Percentiles rank a stretch among this genome's conserved stretches.
These are phyloP conservation scores for Mormyrus iriodes DNA, from an alignment of 2,113 vertebrate genomes.

Conservation along the genomic window DNA sequence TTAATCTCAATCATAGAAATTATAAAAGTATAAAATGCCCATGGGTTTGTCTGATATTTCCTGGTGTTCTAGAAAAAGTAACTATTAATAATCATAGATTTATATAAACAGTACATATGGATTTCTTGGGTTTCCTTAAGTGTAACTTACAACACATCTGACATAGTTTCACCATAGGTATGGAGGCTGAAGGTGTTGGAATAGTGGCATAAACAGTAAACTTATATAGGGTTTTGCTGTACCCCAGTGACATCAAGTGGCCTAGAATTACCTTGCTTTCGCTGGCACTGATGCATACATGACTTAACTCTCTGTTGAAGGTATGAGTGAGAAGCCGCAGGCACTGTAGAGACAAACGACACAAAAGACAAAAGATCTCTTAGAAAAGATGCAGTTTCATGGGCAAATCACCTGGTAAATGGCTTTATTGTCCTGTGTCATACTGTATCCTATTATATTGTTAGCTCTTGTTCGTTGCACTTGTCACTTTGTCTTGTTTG, in stretches of 20 bases:
- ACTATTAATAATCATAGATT: background rate
- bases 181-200: too few relatives aligned
- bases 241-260: constrained; percentile 37
- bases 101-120: too few relatives aligned
- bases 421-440: too few relatives aligned
- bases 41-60: background rate
- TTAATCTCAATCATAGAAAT: background rate
- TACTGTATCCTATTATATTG: too few relatives aligned
- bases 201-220: background rate
- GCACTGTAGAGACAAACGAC: constrained; percentile 63
- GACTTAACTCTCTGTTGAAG: constrained; percentile 95
- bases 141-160: too few relatives aligned
- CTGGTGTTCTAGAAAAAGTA: background rate
- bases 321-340: constrained; percentile 94
- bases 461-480: too few relatives aligned
- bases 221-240: constrained; percentile 17
- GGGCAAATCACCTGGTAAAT: background rate
- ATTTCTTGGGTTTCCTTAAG: too few relatives aligned
- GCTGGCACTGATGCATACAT: constrained; percentile 94
- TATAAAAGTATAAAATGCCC: background rate
- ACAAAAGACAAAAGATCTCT: background rate
- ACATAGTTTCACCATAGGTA: too few relatives aligned
- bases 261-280: constrained; percentile 91
- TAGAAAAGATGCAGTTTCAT: background rate
- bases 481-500: too few relatives aligned